Percentiles rank a stretch among this genome's conserved stretches.
These are phyloP conservation scores for Polydesmus complanatus DNA, from an alignment of 2,888 invertebrate species.

Conservation along the genomic window DNA sequence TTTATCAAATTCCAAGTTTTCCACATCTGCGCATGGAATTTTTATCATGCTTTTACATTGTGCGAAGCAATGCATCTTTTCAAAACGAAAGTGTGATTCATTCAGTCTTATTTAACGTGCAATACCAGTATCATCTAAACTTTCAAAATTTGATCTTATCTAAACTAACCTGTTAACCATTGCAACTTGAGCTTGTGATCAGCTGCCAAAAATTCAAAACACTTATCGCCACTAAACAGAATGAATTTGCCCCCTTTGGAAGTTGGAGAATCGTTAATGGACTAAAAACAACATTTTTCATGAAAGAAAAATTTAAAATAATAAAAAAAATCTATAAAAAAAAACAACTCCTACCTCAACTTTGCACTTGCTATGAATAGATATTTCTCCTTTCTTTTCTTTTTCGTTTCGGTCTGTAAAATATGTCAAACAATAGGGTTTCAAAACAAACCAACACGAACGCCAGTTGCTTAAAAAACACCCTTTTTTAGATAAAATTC, in stretches of 20 bases:
- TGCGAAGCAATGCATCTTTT: too few relatives aligned
- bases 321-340: neutral
- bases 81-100: too few relatives aligned
- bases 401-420: constrained; percentile 56
- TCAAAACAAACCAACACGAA: constrained; percentile 66
- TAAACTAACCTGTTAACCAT: constrained; percentile 15
- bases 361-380: constrained; percentile 38
- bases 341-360: constrained; percentile 26
- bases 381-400: constrained; percentile 52
- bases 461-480: constrained; percentile 60
- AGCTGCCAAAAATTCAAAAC: constrained; percentile 12
- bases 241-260: constrained; percentile 11
- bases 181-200: constrained; percentile 17
- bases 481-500: constrained; percentile 56
- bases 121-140: too few relatives aligned
- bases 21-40: too few relatives aligned
- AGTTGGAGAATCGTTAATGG: constrained; percentile 7
- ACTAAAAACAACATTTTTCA: too few relatives aligned
- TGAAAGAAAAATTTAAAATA: too few relatives aligned
- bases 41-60: too few relatives aligned
- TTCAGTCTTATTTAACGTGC: too few relatives aligned
- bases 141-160: too few relatives aligned
- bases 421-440: constrained; percentile 56
- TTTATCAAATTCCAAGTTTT: too few relatives aligned
- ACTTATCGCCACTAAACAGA: constrained; percentile 14